Percentiles rank a stretch among this genome's conserved stretches.
These are phyloP conservation scores for Lagocephalus sceleratus DNA, from an alignment of 2,797 vertebrate species.

Conservation along the genomic window DNA sequence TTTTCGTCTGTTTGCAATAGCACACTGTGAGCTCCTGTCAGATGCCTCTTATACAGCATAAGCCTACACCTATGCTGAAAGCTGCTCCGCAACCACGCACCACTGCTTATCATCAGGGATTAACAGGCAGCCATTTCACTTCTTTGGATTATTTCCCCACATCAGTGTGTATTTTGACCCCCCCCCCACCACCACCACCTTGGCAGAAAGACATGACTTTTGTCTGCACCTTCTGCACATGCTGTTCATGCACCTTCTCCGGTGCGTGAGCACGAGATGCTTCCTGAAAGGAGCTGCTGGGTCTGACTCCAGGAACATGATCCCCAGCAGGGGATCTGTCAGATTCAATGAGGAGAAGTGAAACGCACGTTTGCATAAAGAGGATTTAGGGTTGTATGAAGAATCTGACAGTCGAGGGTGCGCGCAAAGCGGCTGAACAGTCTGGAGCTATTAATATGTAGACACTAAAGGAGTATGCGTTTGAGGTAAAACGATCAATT, in stretches of 20 bases:
- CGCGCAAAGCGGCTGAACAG: too few relatives aligned
- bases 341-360: slow-evolving; percentile 37
- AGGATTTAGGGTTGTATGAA: background rate
- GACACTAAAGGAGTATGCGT: background rate
- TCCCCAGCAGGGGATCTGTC: slow-evolving; percentile 60
- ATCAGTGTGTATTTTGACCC: slow-evolving; percentile 32
- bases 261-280: slow-evolving; percentile 48
- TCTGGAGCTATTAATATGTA: background rate
- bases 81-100: slow-evolving; percentile 33
- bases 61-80: slow-evolving; percentile 41
- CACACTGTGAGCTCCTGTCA: slow-evolving; percentile 27
- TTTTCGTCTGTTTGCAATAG: slow-evolving; percentile 15
- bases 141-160: slow-evolving; percentile 49
- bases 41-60: slow-evolving; percentile 33
- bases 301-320: slow-evolving; percentile 30
- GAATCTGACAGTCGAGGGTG: too few relatives aligned
- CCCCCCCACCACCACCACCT: too few relatives aligned
- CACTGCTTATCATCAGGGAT: slow-evolving; percentile 44
- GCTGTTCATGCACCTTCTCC: slow-evolving; percentile 56
- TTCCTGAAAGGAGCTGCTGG: slow-evolving; percentile 18
- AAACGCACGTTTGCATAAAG: background rate
- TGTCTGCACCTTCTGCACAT: slow-evolving; percentile 27
- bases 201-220: slow-evolving; percentile 26
- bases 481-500: slow-evolving; percentile 38
- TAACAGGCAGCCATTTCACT: slow-evolving; percentile 49